These are phyloP conservation scores for Peromyscus polionotus DNA, from an alignment of 2,113 vertebrate genomes.

Conservation along the genomic window DNA sequence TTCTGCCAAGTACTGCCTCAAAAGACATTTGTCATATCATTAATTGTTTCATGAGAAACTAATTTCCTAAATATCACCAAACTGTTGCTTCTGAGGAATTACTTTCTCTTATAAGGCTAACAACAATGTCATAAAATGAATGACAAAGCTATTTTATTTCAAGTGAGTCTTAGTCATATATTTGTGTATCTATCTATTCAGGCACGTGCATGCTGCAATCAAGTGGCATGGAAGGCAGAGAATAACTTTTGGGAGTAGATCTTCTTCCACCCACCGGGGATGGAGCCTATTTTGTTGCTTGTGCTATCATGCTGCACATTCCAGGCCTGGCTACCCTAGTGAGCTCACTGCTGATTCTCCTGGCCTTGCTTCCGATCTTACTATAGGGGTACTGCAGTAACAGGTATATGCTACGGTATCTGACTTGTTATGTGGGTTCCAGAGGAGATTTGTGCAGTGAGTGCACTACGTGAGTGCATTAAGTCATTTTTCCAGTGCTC, in stretches of 20 bases:
- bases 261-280: background rate
- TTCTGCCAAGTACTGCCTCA: background rate
- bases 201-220: background rate
- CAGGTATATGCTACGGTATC: background rate
- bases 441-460: too few relatives aligned
- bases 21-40: conserved; percentile 37
- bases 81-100: background rate
- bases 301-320: background rate
- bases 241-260: background rate
- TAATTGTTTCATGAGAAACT: background rate
- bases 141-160: background rate
- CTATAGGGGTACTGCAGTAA: background rate
- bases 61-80: conserved; percentile 35
- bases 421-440: background rate
- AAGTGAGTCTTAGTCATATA: background rate
- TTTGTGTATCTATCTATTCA: background rate
- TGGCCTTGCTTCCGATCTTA: background rate
- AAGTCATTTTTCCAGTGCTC: background rate
- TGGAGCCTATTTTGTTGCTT: too few relatives aligned
- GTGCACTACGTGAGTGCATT: too few relatives aligned
- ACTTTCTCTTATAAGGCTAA: background rate
- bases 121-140: background rate
- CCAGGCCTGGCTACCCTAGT: too few relatives aligned
- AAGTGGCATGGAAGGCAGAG: background rate
- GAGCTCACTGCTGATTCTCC: too few relatives aligned